Evolutionary conservation across 92 coral and sea anemone species (phyloP).

Genomic region (Diadumene lineata): DNA sequence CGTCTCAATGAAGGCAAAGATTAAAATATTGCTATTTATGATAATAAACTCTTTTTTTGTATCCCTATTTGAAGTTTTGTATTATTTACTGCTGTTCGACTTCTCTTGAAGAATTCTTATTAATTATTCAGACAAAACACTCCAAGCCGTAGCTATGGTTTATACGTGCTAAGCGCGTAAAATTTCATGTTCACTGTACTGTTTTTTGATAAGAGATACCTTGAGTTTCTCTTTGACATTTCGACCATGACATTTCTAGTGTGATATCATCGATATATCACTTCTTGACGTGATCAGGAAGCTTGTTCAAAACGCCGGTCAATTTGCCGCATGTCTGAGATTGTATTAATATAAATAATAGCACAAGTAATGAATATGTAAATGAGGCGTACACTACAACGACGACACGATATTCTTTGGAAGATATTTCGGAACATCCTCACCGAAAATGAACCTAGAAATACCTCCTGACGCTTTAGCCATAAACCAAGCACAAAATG

Average conservation of each 20-base stretch:
- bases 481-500: conserved; percentile 73
- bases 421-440: neutral
- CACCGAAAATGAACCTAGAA: conserved; percentile 63
- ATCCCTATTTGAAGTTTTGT: too few relatives aligned
- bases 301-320: conserved; percentile 13
- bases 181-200: too few relatives aligned
- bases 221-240: too few relatives aligned
- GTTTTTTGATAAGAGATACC: too few relatives aligned
- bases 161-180: too few relatives aligned
- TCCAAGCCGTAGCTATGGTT: too few relatives aligned
- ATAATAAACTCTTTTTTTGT: too few relatives aligned
- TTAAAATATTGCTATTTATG: too few relatives aligned
- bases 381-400: neutral
- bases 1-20: neutral
- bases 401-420: neutral
- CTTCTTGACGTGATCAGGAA: neutral
- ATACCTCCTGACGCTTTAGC: conserved; percentile 90
- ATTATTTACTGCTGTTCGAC: too few relatives aligned
- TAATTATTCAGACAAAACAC: too few relatives aligned
- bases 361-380: conserved; percentile 5
- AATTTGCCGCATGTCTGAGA: conserved; percentile 30
- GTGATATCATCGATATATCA: neutral
- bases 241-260: conserved; percentile 1
- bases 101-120: too few relatives aligned
- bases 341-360: conserved; percentile 5